phyloP scores from a whole-genome alignment of 2,113 vertebrate species.

The Hoplias malabaricus region DNA sequence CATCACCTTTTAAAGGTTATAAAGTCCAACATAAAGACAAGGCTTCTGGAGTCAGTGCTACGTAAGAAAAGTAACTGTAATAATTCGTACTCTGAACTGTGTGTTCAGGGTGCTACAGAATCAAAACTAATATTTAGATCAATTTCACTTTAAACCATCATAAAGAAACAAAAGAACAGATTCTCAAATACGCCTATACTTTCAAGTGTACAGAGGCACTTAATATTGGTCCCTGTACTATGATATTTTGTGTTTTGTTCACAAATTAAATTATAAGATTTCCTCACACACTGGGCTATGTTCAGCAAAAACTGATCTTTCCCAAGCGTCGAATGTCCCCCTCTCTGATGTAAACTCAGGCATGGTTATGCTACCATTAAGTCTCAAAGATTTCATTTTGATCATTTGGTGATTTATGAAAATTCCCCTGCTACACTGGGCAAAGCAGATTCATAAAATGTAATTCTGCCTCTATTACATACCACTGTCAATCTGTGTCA shows the following conservation, averaged over 20 bases:
- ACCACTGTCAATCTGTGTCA: constrained; percentile 40
- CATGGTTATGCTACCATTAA: constrained; percentile 30
- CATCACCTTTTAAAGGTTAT: no score
- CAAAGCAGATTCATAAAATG: constrained; percentile 44
- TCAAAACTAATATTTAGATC: no score
- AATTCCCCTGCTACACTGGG: constrained; percentile 13
- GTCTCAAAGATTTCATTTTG: constrained; percentile 48
- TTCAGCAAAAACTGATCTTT: constrained; percentile 20
- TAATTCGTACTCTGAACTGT: no score
- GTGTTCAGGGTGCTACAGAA: no score
- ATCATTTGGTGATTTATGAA: constrained; percentile 49
- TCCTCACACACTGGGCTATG: constrained; percentile 25
- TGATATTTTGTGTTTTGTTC: constrained; percentile 29
- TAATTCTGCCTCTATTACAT: constrained; percentile 17
- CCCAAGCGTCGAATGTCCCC: constrained; percentile 51
- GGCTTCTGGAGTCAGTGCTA: no score
- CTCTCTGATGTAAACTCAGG: constrained; percentile 46
- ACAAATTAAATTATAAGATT: constrained; percentile 41
- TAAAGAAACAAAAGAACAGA: background rate
- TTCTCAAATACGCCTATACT: constrained; percentile 1
- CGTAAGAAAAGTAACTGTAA: no score
- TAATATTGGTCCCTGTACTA: constrained; percentile 15
- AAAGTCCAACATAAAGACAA: no score
- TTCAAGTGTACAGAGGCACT: no score
- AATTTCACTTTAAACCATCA: constrained; percentile 1